Percentiles rank a stretch among this genome's conserved stretches.
Conservation (phyloP, 2,797 vertebrate species). For the Arrhamphus sclerolepis region DNA sequence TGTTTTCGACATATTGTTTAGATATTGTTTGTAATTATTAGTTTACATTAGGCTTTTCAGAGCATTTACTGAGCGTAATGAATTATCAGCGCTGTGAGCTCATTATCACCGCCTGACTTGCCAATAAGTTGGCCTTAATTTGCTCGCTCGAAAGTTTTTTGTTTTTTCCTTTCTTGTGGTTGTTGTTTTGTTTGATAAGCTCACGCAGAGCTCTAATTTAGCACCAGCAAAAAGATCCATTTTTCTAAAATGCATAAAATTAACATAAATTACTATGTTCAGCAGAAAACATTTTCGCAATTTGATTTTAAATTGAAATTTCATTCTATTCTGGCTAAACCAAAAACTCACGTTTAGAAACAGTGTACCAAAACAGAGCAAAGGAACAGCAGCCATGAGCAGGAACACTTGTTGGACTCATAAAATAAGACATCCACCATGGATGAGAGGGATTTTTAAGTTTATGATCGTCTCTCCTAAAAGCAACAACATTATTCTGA, state of each 20-base stretch:
- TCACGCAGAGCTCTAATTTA: slow-evolving; percentile 13
- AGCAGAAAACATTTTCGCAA: not conserved
- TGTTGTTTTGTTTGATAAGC: slow-evolving; percentile 18
- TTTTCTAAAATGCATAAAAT: not conserved
- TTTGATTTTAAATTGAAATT: not conserved
- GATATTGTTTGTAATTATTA: slow-evolving; percentile 19
- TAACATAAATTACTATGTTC: not conserved
- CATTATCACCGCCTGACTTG: slow-evolving; percentile 57
- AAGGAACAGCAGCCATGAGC: not conserved
- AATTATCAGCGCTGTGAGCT: slow-evolving; percentile 31
- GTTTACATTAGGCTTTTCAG: slow-evolving; percentile 2
- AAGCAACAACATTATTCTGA: too few relatives aligned
- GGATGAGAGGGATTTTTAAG: not conserved
- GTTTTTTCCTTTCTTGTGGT: not conserved
- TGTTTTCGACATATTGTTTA: slow-evolving; percentile 8
- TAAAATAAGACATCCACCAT: not conserved
- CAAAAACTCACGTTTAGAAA: too few relatives aligned
- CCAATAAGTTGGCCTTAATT: slow-evolving; percentile 70
- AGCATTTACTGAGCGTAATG: slow-evolving; percentile 31
- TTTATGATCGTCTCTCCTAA: too few relatives aligned
- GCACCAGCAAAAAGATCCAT: not conserved
- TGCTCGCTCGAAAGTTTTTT: slow-evolving; percentile 41
- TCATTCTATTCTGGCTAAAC: not conserved
- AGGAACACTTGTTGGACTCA: slow-evolving; percentile 9
- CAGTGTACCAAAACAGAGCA: too few relatives aligned